phyloP scores from a whole-genome alignment of 2,113 vertebrate genomes.

The Arothron firmamentum region DNA sequence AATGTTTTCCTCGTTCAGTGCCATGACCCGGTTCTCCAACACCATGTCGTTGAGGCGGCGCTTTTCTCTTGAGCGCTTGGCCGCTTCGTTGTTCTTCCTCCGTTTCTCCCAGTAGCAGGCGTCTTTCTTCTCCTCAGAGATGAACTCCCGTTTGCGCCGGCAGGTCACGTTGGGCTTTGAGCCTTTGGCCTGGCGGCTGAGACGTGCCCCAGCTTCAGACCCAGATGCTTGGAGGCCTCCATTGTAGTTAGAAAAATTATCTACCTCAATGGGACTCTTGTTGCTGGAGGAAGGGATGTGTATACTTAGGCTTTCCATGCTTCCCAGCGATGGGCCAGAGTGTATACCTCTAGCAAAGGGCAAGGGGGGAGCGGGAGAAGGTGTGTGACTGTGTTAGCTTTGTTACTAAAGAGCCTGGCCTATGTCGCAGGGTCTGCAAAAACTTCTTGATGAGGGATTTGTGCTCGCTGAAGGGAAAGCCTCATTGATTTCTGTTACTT shows the following conservation, averaged over 20 bases:
- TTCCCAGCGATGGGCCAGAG: conserved; percentile 52
- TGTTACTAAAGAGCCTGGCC: conserved; percentile 24
- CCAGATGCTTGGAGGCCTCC: conserved; percentile 54
- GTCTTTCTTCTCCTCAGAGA: conserved; percentile 83
- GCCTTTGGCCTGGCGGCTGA: conserved; percentile 63
- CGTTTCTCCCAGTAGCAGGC: conserved; percentile 83
- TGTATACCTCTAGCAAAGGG: conserved; percentile 51
- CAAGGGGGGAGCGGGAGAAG: conserved; percentile 38
- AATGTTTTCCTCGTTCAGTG: conserved; percentile 80
- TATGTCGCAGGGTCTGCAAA: conserved; percentile 67
- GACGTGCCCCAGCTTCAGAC: conserved; percentile 34
- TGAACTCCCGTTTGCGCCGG: conserved; percentile 81
- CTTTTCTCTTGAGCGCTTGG: conserved; percentile 81
- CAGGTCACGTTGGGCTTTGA: conserved; percentile 63
- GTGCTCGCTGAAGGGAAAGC: conserved; percentile 59
- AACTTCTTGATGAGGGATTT: conserved; percentile 60
- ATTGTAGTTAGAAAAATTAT: conserved; percentile 52
- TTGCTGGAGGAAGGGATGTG: conserved; percentile 55
- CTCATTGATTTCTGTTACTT: conserved; percentile 65
- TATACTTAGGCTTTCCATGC: conserved; percentile 75
- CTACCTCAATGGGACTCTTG: conserved; percentile 58
- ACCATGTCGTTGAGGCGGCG: conserved; percentile 82
- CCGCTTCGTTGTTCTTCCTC: conserved; percentile 83
- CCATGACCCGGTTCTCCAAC: conserved; percentile 79
- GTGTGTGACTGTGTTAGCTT: conserved; percentile 30